These are phyloP conservation scores for Sylvilagus bachmani DNA, from an alignment of 2,113 vertebrate species.

Conservation along the genomic window DNA sequence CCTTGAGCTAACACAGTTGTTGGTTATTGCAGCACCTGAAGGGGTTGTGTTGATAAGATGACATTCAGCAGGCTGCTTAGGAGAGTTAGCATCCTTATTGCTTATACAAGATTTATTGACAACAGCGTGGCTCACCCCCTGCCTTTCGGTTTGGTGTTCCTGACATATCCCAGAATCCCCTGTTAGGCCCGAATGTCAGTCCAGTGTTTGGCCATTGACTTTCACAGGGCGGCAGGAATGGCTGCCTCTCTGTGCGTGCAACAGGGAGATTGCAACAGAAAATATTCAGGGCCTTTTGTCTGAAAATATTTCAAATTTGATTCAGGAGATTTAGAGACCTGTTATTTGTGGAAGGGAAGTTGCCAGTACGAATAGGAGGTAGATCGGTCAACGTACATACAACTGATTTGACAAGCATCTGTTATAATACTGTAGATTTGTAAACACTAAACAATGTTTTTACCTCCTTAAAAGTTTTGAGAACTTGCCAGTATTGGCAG, in stretches of 20 bases:
- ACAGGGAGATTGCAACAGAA: constrained; percentile 82
- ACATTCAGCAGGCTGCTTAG: constrained; percentile 60
- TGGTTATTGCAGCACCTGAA: constrained; percentile 35
- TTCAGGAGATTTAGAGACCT: constrained; percentile 76
- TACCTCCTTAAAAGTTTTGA: constrained; percentile 92
- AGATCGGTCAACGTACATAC: constrained; percentile 85
- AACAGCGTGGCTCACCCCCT: constrained; percentile 66
- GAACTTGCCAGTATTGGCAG: constrained; percentile 91
- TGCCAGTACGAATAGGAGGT: constrained; percentile 84
- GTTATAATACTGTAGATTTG: constrained; percentile 89
- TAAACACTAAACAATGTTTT: constrained; percentile 91
- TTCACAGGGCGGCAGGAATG: constrained; percentile 83
- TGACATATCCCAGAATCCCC: constrained; percentile 87
- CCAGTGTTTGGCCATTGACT: constrained; percentile 87
- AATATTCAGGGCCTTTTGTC: constrained; percentile 86
- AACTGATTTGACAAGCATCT: constrained; percentile 88
- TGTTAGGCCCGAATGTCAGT: constrained; percentile 84
- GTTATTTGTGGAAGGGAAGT: constrained; percentile 78
- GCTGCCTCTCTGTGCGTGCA: constrained; percentile 82
- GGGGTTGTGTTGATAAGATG: constrained; percentile 17
- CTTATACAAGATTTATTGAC: constrained; percentile 74
- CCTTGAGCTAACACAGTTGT: constrained; percentile 44
- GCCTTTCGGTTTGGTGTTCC: constrained; percentile 73
- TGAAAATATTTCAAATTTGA: constrained; percentile 75
- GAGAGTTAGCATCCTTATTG: constrained; percentile 53